Evolutionary conservation across 2,888 invertebrate genomes (phyloP).

Genomic region (Leucoptera coffeella): DNA sequence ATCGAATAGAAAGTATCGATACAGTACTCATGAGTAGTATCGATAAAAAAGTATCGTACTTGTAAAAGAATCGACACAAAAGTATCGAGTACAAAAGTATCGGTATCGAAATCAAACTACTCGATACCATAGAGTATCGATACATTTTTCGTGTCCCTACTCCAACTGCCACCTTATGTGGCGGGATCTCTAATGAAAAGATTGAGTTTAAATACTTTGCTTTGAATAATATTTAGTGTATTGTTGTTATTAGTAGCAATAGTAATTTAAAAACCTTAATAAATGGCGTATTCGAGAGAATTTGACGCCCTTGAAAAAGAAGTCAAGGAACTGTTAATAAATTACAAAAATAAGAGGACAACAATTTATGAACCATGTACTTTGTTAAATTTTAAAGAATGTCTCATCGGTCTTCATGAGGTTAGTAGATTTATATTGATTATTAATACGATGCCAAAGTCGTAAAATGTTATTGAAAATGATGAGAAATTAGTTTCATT

Average conservation of each 20-base stretch:
- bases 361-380: slow-evolving; percentile 36
- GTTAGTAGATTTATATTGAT: slow-evolving; percentile 12
- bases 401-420: slow-evolving; percentile 33
- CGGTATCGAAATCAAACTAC: too few species aligned
- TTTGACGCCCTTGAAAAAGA: slow-evolving; percentile 25
- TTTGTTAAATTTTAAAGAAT: slow-evolving; percentile 25
- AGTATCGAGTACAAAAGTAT: too few species aligned
- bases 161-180: too few species aligned
- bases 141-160: slow-evolving; percentile 11
- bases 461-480: background rate
- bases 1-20: too few species aligned
- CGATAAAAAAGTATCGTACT: slow-evolving; percentile 9
- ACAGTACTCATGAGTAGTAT: slow-evolving; percentile 9
- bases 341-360: slow-evolving; percentile 33
- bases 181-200: slow-evolving; percentile 2
- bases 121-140: too few species aligned
- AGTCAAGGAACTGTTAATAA: slow-evolving; percentile 32
- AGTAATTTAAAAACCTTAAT: slow-evolving; percentile 1
- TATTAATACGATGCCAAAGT: background rate
- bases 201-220: background rate
- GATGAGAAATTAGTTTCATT: background rate
- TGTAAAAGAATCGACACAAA: too few species aligned
- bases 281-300: slow-evolving; percentile 10
- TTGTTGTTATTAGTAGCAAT: slow-evolving; percentile 5
- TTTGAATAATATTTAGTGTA: background rate